Evolutionary conservation across 2,797 vertebrate species (phyloP).

Genomic region (Lacerta bilineata): DNA sequence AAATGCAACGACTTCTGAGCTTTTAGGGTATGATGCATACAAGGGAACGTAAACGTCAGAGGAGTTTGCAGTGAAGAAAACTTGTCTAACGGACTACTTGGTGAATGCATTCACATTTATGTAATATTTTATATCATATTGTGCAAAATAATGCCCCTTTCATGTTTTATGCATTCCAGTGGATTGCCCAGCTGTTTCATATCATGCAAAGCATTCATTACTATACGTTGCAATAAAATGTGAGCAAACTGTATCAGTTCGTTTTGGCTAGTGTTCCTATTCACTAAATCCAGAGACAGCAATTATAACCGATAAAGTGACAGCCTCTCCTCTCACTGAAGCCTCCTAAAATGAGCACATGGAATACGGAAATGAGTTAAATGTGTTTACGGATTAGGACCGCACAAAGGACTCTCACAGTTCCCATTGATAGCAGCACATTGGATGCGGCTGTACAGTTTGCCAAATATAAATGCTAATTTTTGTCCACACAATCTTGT

Average conservation of each 20-base stretch:
- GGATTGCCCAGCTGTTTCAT: slow-evolving; percentile 45
- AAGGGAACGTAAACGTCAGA: not conserved
- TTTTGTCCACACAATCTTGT: not conserved
- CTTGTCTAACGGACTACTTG: not conserved
- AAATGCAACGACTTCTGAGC: not conserved
- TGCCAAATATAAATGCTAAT: not conserved
- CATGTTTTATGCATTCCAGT: slow-evolving; percentile 16
- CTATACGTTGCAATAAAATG: slow-evolving; percentile 30
- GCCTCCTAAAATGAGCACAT: slow-evolving; percentile 40
- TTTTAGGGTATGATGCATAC: not conserved
- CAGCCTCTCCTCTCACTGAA: slow-evolving; percentile 35
- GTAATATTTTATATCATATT: slow-evolving; percentile 40
- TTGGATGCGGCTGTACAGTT: not conserved
- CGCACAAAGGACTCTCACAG: not conserved
- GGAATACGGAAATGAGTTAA: slow-evolving; percentile 44
- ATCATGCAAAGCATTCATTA: slow-evolving; percentile 45
- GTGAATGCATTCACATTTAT: slow-evolving; percentile 29
- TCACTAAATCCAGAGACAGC: slow-evolving; percentile 39
- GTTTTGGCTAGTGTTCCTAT: slow-evolving; percentile 28
- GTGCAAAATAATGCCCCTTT: slow-evolving; percentile 34
- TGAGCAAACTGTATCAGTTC: slow-evolving; percentile 51
- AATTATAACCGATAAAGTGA: slow-evolving; percentile 26
- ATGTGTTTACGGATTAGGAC: slow-evolving; percentile 28
- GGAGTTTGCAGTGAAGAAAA: not conserved
- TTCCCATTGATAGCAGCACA: not conserved